Percentiles rank a stretch among this genome's conserved stretches.
phyloP scores from a whole-genome alignment of 2,113 vertebrate genomes.

The Cnemophilus loriae region DNA sequence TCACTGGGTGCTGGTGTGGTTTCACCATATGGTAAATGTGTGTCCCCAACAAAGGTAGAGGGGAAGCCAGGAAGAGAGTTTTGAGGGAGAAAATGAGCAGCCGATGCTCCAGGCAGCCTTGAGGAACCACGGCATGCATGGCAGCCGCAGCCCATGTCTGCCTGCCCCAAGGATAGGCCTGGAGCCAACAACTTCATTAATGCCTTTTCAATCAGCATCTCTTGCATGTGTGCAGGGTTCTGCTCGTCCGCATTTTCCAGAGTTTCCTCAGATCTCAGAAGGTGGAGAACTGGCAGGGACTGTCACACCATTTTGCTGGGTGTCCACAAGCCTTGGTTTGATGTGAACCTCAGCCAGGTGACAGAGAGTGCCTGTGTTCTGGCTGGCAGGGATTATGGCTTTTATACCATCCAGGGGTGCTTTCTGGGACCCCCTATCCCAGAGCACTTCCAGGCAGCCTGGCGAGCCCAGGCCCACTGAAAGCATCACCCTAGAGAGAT shows the following conservation, averaged over 20 bases:
- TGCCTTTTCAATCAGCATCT: background rate
- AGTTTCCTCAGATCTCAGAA: background rate
- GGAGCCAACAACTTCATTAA: background rate
- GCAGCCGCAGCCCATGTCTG: background rate
- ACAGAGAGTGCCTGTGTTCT: background rate
- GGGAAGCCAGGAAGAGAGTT: background rate
- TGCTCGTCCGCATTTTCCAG: fast-evolving
- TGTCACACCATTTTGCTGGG: background rate
- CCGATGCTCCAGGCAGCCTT: background rate
- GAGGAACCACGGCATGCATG: fast-evolving
- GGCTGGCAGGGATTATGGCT: background rate
- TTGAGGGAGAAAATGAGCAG: background rate
- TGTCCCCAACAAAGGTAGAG: background rate
- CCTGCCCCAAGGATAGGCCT: background rate
- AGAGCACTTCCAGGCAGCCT: background rate
- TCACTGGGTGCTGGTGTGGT: background rate
- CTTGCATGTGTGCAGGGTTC: fast-evolving
- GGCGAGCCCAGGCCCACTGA: background rate
- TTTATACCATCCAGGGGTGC: background rate
- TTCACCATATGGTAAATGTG: background rate
- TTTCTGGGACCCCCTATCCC: background rate
- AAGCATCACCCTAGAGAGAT: background rate
- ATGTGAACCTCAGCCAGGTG: background rate
- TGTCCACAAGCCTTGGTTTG: background rate
- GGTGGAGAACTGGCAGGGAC: background rate